Conservation (phyloP, 2,797 vertebrate species). For the Malurus splendens region DNA sequence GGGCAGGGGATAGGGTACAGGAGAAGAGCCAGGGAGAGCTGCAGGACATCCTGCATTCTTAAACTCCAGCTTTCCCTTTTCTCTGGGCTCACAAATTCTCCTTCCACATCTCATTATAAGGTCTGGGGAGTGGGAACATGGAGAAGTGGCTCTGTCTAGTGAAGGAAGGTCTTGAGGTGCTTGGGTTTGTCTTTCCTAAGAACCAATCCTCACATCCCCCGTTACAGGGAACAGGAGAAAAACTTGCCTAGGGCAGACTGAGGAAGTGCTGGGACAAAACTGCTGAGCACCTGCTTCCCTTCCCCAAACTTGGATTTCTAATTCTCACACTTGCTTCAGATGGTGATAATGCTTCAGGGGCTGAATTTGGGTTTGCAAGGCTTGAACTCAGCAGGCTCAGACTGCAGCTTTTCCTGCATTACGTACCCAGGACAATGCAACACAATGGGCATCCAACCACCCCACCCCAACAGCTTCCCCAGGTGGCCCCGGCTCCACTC, state of each 20-base stretch:
- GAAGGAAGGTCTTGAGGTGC: background rate
- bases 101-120: background rate
- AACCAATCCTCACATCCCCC: background rate
- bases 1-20: background rate
- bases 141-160: background rate
- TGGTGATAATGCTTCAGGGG: background rate
- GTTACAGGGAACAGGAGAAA: background rate
- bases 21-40: background rate
- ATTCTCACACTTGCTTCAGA: background rate
- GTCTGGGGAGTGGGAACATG: background rate
- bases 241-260: background rate
- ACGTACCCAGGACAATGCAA: fast-evolving
- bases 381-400: background rate
- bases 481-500: background rate
- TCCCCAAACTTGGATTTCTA: background rate
- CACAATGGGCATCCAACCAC: fast-evolving
- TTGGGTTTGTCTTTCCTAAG: background rate
- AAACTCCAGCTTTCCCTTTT: background rate
- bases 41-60: background rate
- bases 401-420: background rate
- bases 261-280: background rate
- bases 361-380: background rate
- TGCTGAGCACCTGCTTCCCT: background rate
- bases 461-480: background rate
- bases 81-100: background rate